A percentile compares a stretch with the other conserved stretches of the same genome.
Conservation (phyloP, 2,797 vertebrate genomes). For the Botia almorhae region DNA sequence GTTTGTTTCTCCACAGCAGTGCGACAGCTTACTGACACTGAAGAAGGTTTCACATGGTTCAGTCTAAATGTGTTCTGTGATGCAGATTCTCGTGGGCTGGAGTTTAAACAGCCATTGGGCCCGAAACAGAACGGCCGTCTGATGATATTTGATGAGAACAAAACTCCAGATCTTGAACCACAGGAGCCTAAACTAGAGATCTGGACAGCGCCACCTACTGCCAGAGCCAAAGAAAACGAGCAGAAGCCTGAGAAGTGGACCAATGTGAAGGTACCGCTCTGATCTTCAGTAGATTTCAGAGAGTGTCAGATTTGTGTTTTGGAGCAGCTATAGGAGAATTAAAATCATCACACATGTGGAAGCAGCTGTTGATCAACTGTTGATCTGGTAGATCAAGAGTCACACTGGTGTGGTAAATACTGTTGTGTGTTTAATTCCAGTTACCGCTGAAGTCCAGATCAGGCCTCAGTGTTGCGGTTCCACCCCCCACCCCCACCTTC, state of each 20-base stretch:
- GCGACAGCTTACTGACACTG: too few species aligned
- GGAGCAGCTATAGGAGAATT: neutral
- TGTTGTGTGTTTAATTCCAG: constrained; percentile 56
- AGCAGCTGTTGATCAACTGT: neutral
- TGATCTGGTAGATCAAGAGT: neutral
- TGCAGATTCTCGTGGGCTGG: constrained; percentile 71
- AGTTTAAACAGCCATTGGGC: constrained; percentile 65
- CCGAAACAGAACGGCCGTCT: constrained; percentile 72
- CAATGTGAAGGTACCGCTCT: constrained; percentile 81
- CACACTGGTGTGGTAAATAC: neutral
- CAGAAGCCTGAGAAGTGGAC: constrained; percentile 85
- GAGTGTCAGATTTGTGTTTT: neutral
- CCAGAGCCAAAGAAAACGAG: constrained; percentile 89
- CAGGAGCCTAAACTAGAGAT: constrained; percentile 73
- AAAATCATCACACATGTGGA: neutral
- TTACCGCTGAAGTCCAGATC: constrained; percentile 75
- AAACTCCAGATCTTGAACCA: constrained; percentile 62
- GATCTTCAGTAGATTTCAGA: neutral
- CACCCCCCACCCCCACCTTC: constrained; percentile 80
- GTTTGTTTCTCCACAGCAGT: too few species aligned
- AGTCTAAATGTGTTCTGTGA: neutral
- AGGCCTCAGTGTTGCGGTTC: constrained; percentile 70
- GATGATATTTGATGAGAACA: constrained; percentile 89
- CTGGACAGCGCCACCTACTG: constrained; percentile 84
- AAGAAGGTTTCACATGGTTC: too few species aligned